Evolutionary conservation across 2,797 vertebrate genomes (phyloP).

Genomic region (Halcyon leucocephala): DNA sequence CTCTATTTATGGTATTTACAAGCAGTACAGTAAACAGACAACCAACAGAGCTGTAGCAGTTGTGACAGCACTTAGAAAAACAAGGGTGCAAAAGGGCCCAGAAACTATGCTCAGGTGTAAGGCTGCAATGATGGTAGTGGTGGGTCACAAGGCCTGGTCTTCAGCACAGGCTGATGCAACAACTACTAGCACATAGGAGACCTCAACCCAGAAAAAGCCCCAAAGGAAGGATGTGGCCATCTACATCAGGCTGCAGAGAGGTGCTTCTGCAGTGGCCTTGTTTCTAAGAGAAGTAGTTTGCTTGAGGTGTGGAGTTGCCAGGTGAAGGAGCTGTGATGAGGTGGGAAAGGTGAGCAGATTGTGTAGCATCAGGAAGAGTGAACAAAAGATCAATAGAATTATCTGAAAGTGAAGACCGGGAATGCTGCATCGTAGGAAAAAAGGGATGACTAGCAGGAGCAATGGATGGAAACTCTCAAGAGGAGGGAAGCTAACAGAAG

Average conservation of each 20-base stretch:
- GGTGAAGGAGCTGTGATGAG: not conserved
- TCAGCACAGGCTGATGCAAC: not conserved
- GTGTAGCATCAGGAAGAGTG: not conserved
- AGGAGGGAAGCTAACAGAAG: not conserved
- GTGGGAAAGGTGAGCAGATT: not conserved
- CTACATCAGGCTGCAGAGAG: not conserved
- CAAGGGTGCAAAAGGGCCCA: not conserved
- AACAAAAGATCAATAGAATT: not conserved
- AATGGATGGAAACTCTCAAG: not conserved
- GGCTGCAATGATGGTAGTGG: not conserved
- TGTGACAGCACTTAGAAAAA: not conserved
- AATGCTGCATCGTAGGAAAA: not conserved
- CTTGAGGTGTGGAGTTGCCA: not conserved
- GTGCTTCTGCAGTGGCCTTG: not conserved
- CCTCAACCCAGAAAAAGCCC: not conserved
- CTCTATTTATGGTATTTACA: not conserved
- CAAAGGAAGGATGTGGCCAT: not conserved
- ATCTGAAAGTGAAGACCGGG: not conserved
- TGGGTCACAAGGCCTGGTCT: not conserved
- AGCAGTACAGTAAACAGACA: not conserved
- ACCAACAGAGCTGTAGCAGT: not conserved
- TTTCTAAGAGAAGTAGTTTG: not conserved
- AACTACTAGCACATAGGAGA: not conserved
- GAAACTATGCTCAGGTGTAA: not conserved
- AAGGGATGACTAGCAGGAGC: not conserved